Conservation (phyloP, 2,888 invertebrate species). For the Leptopterna dolabrata region DNA sequence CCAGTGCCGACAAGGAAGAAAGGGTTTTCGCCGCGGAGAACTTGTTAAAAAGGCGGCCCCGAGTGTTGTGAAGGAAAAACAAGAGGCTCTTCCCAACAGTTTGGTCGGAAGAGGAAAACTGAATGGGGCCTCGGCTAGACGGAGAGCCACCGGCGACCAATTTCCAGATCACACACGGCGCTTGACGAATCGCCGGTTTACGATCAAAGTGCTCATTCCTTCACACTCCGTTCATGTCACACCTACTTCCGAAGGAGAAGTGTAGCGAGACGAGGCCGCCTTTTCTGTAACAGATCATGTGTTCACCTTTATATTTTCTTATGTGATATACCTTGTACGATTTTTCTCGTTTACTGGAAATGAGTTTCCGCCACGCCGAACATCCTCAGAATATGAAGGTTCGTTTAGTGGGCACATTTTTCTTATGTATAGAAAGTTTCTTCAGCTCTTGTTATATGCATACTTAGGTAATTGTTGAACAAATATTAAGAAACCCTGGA, state of each 20-base stretch:
- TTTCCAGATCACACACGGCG: slow-evolving; percentile 43
- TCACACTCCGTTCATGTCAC: slow-evolving; percentile 14
- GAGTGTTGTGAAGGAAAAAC: neutral
- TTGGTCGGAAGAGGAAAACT: neutral
- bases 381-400: neutral
- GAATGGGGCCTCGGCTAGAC: neutral
- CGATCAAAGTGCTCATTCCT: slow-evolving; percentile 31
- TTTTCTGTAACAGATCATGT: slow-evolving; percentile 15
- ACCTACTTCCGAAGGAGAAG: slow-evolving; percentile 26
- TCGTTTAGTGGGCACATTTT: neutral
- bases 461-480: too few relatives aligned
- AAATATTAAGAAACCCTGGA: too few relatives aligned
- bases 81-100: neutral
- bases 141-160: neutral
- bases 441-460: too few relatives aligned
- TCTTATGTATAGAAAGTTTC: too few relatives aligned
- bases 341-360: neutral
- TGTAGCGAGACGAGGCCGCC: neutral
- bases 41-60: slow-evolving; percentile 1
- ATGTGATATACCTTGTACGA: neutral
- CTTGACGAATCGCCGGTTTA: slow-evolving; percentile 41
- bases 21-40: neutral
- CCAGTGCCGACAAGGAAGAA: neutral
- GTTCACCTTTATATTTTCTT: slow-evolving; percentile 19
- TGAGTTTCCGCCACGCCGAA: neutral